phyloP scores from a whole-genome alignment of 1,140 invertebrate species.

The Aleiodes sp. region DNA sequence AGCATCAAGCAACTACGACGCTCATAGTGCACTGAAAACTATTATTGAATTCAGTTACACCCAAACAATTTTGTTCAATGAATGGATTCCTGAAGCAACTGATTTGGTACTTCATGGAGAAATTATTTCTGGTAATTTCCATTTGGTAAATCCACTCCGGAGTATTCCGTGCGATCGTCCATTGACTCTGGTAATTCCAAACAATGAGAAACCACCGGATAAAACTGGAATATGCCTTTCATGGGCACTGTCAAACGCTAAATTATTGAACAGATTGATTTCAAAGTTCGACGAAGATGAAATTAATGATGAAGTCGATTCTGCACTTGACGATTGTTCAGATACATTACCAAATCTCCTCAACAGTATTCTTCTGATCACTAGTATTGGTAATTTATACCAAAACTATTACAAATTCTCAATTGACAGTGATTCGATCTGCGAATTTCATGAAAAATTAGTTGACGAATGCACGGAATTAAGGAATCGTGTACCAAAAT shows the following conservation, averaged over 20 bases:
- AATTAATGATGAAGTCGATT: constrained; percentile 37
- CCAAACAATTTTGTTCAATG: constrained; percentile 14
- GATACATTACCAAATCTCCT: constrained; percentile 27
- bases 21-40: constrained; percentile 42
- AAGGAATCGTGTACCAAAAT: constrained; percentile 29
- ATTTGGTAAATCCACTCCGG: constrained; percentile 41
- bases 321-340: background rate
- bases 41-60: constrained; percentile 47
- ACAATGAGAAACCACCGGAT: constrained; percentile 38
- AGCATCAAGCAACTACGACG: constrained; percentile 42
- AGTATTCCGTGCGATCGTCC: constrained; percentile 43
- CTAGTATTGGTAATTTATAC: constrained; percentile 45
- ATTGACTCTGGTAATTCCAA: constrained; percentile 41
- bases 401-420: constrained; percentile 53
- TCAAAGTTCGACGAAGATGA: constrained; percentile 42
- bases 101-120: constrained; percentile 52
- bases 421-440: constrained; percentile 39
- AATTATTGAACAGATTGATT: constrained; percentile 53
- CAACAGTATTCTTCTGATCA: constrained; percentile 29
- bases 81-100: constrained; percentile 51
- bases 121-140: constrained; percentile 53
- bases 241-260: constrained; percentile 55
- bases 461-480: constrained; percentile 35
- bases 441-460: constrained; percentile 31
- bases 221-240: constrained; percentile 51